Evolutionary conservation across 2,888 invertebrate genomes (phyloP).

Genomic region (Rhingia campestris): DNA sequence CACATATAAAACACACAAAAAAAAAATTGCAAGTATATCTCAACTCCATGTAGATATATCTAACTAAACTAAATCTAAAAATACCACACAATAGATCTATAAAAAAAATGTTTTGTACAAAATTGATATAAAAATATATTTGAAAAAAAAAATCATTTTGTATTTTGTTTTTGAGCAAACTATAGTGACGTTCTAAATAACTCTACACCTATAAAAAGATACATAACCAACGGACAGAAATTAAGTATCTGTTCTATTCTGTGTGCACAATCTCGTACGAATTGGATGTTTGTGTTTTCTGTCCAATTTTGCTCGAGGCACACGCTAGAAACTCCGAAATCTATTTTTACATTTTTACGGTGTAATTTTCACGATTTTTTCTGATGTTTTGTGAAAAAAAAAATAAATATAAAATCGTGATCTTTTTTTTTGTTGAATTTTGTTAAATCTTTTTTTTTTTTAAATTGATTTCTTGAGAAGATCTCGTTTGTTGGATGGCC

Average conservation of each 20-base stretch:
- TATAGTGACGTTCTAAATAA: constrained; percentile 51
- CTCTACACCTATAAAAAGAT: constrained; percentile 52
- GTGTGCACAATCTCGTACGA: constrained; percentile 40
- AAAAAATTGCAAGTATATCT: constrained; percentile 3
- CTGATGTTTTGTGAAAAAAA: neutral
- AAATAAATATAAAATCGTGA: constrained; percentile 23
- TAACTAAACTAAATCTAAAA: constrained; percentile 18
- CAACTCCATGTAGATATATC: neutral
- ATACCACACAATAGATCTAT: constrained; percentile 37
- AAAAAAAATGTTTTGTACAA: constrained; percentile 13
- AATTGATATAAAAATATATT: constrained; percentile 1
- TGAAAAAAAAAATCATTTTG: neutral
- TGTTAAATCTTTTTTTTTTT: neutral
- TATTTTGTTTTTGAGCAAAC: constrained; percentile 3
- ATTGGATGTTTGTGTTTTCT: constrained; percentile 37
- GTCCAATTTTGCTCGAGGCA: constrained; percentile 47
- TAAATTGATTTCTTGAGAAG: neutral
- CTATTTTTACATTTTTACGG: constrained; percentile 54
- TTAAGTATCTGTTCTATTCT: constrained; percentile 10
- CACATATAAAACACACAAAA: neutral
- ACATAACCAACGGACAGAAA: constrained; percentile 16
- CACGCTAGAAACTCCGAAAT: constrained; percentile 45
- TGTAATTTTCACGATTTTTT: constrained; percentile 46
- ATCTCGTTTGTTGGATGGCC: constrained; percentile 10
- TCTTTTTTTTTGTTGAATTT: constrained; percentile 13